Evolutionary conservation across 2,888 invertebrate species (phyloP).

Genomic region (Hoplodrina blanda): DNA sequence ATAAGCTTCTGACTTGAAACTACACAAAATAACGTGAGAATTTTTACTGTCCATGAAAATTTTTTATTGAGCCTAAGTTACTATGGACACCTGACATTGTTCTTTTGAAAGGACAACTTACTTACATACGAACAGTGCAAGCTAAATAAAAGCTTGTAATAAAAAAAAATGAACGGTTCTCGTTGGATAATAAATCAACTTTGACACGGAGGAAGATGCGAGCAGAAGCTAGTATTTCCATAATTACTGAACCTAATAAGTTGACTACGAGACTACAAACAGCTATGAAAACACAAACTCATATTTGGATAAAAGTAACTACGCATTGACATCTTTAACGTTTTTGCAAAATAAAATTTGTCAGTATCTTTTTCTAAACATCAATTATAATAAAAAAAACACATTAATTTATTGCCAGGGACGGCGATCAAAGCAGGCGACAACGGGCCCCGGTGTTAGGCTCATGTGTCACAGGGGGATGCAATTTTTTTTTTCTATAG

Average conservation of each 20-base stretch:
- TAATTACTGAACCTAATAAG: background rate
- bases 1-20: too few species aligned
- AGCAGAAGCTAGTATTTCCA: background rate
- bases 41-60: too few species aligned
- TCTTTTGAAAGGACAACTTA: too few species aligned
- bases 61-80: too few species aligned
- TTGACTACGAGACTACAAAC: too few species aligned
- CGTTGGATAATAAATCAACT: too few species aligned
- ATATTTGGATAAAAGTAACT: background rate
- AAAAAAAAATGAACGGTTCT: too few species aligned
- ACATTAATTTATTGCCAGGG: conserved; percentile 74
- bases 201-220: too few species aligned
- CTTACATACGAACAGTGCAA: too few species aligned
- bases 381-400: conserved; percentile 62
- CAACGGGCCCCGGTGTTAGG: conserved; percentile 73
- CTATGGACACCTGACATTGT: too few species aligned
- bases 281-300: background rate
- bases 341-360: conserved; percentile 44
- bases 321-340: background rate
- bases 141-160: too few species aligned
- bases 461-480: conserved; percentile 74
- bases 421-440: conserved; percentile 78
- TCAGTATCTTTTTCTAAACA: conserved; percentile 50
- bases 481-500: conserved; percentile 73
- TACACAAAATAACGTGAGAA: too few species aligned